A percentile compares a stretch with the other conserved stretches of the same genome.
These are phyloP conservation scores for Mycogona germanica DNA, from an alignment of 2,888 invertebrate genomes.

Conservation along the genomic window DNA sequence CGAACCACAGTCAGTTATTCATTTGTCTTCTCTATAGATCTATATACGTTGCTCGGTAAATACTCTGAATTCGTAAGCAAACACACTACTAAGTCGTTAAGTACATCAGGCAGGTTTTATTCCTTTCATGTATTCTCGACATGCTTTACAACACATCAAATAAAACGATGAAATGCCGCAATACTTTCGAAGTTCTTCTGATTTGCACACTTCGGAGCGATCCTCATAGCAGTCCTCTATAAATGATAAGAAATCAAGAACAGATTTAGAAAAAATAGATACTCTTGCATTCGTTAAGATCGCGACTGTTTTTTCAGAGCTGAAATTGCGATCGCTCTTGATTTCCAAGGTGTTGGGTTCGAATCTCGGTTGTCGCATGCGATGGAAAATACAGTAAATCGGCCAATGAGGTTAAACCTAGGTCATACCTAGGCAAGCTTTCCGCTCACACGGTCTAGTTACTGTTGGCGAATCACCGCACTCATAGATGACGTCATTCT, in stretches of 20 bases:
- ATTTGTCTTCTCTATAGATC: no score
- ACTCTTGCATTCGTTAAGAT: not conserved
- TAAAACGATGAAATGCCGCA: constrained; percentile 46
- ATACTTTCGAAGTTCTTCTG: constrained; percentile 39
- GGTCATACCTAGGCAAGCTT: constrained; percentile 14
- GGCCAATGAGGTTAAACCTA: no score
- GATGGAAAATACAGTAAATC: no score
- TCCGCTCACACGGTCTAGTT: constrained; percentile 9
- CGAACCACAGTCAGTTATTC: no score
- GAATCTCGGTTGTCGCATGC: no score
- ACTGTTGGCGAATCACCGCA: constrained; percentile 15
- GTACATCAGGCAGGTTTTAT: no score
- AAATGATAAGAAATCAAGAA: not conserved
- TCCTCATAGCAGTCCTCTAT: constrained; percentile 31
- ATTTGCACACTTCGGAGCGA: constrained; percentile 41
- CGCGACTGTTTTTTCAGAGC: no score
- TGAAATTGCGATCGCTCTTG: no score
- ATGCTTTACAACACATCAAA: constrained; percentile 42
- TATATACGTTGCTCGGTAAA: no score
- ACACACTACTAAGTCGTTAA: no score
- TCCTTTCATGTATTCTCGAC: constrained; percentile 13
- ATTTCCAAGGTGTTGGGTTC: no score
- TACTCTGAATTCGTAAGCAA: no score
- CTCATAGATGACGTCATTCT: constrained; percentile 18
- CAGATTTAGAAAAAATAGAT: not conserved